Evolutionary conservation across 2,797 vertebrate species (phyloP).

Genomic region (Calcarius lapponicus): DNA sequence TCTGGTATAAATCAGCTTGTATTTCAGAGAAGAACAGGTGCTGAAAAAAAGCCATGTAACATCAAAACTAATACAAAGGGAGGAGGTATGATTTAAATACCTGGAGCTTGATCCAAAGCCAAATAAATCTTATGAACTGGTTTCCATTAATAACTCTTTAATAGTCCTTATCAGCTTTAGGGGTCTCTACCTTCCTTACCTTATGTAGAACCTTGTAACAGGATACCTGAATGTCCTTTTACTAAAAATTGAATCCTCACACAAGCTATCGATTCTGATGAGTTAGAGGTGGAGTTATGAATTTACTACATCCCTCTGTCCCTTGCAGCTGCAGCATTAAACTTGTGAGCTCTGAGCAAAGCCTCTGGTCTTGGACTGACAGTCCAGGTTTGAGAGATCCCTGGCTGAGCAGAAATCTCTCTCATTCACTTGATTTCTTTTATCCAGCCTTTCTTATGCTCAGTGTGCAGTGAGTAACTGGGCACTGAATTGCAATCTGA

Average conservation of each 20-base stretch:
- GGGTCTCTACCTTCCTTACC: not conserved
- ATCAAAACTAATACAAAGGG: not conserved
- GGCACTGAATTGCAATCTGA: not conserved
- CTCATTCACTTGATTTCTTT: not conserved
- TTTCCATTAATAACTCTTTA: not conserved
- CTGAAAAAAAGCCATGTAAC: not conserved
- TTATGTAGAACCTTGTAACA: not conserved
- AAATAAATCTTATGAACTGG: not conserved
- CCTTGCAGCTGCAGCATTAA: not conserved
- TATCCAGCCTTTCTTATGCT: not conserved
- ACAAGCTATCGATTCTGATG: not conserved
- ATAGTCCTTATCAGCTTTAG: not conserved
- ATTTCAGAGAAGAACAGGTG: not conserved
- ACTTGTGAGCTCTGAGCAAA: not conserved
- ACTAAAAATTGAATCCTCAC: not conserved
- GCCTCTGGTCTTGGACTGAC: not conserved
- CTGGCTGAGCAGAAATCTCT: not conserved
- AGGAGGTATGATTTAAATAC: not conserved
- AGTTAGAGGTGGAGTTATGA: not conserved
- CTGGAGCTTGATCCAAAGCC: not conserved
- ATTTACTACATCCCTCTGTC: not conserved
- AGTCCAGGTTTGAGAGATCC: not conserved
- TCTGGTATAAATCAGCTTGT: not conserved
- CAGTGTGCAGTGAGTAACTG: not conserved
- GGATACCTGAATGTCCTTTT: not conserved